These are phyloP conservation scores for Perdita meconis DNA, from an alignment of 2,888 invertebrate species.

Conservation along the genomic window DNA sequence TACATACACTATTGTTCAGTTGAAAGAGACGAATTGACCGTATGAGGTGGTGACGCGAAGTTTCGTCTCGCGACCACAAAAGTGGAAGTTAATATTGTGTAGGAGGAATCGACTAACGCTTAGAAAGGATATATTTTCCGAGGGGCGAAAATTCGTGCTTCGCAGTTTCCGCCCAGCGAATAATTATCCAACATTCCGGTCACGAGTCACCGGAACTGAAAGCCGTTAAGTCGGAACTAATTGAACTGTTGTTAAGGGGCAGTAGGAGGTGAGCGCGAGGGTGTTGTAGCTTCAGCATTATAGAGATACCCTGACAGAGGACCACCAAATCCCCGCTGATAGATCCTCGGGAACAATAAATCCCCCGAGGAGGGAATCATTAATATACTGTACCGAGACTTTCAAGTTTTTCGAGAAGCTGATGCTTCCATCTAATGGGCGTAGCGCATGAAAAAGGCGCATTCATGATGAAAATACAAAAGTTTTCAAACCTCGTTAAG, in stretches of 20 bases:
- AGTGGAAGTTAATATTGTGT: constrained; percentile 1
- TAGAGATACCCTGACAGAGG: constrained; percentile 73
- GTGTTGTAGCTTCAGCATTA: constrained; percentile 73
- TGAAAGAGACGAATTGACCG: neutral
- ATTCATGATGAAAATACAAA: too few relatives aligned
- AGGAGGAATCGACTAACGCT: constrained; percentile 23
- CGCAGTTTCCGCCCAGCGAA: constrained; percentile 60
- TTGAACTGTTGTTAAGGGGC: constrained; percentile 76
- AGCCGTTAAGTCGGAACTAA: constrained; percentile 78
- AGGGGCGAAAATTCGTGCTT: constrained; percentile 55
- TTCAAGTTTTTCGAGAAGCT: neutral
- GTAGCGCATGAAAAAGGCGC: too few relatives aligned
- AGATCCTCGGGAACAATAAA: constrained; percentile 73
- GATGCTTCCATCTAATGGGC: neutral
- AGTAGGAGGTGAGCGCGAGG: constrained; percentile 60
- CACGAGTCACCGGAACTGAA: constrained; percentile 76
- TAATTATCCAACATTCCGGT: constrained; percentile 74
- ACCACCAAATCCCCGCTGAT: constrained; percentile 75
- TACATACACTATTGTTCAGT: too few relatives aligned
- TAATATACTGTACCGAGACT: constrained; percentile 65
- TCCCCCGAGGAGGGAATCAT: constrained; percentile 58
- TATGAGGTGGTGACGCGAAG: neutral
- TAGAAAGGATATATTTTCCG: constrained; percentile 22
- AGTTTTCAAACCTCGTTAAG: too few relatives aligned
- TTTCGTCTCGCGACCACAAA: neutral